A percentile compares a stretch with the other conserved stretches of the same genome.
phyloP scores from a whole-genome alignment of 2,797 vertebrate species.

The Falco novaeseelandiae region DNA sequence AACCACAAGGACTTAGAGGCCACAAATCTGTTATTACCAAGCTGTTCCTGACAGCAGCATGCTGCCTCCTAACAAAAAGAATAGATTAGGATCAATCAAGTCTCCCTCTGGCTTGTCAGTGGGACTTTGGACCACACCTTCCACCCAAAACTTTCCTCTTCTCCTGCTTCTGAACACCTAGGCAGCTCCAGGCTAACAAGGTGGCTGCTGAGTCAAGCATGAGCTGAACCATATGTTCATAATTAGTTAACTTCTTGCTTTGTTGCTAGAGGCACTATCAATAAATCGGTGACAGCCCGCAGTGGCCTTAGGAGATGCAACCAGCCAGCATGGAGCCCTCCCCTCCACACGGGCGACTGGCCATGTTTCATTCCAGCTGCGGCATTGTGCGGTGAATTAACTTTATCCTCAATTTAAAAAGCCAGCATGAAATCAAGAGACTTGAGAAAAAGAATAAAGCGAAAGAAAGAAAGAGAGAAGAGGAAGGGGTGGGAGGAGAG shows the following conservation, averaged over 20 bases:
- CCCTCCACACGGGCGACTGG: constrained; percentile 56
- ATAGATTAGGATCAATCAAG: constrained; percentile 82
- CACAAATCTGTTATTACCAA: constrained; percentile 83
- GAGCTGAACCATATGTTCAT: constrained; percentile 82
- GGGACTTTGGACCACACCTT: constrained; percentile 80
- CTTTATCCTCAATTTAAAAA: constrained; percentile 86
- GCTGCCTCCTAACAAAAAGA: constrained; percentile 80
- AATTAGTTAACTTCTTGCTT: constrained; percentile 81
- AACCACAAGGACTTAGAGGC: constrained; percentile 80
- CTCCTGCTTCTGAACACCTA: constrained; percentile 74
- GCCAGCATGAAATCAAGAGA: constrained; percentile 84
- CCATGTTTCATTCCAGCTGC: constrained; percentile 82
- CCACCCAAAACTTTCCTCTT: constrained; percentile 77
- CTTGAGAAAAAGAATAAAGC: constrained; percentile 56
- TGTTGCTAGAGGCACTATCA: constrained; percentile 72
- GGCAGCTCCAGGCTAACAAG: constrained; percentile 77
- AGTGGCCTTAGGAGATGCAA: constrained; percentile 75
- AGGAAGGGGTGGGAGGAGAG: constrained; percentile 29
- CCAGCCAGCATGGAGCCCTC: constrained; percentile 60
- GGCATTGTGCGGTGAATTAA: constrained; percentile 81
- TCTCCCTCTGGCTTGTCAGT: constrained; percentile 79
- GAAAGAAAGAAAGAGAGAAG: constrained; percentile 44
- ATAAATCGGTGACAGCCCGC: constrained; percentile 69
- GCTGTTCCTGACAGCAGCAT: constrained; percentile 83
- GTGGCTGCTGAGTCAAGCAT: constrained; percentile 69